Conservation (phyloP, 1,140 invertebrate species). For the Drosophila triauraria region DNA sequence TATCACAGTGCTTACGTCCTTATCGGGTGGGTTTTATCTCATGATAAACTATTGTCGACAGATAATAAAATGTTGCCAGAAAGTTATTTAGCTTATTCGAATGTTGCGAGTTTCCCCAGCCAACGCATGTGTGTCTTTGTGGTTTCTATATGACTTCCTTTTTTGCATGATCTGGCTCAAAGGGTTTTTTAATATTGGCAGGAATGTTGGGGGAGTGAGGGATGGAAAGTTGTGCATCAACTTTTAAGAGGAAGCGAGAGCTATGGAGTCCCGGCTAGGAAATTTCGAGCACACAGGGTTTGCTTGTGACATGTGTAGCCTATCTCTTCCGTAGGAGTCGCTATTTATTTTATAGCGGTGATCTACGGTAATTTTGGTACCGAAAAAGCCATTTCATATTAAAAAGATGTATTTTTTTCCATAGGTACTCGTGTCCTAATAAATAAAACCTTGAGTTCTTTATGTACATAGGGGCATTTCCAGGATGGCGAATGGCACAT, state of each 20-base stretch:
- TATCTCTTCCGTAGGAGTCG: no score
- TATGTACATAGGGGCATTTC: no score
- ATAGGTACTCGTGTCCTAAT: no score
- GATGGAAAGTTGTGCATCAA: background rate
- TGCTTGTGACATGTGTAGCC: no score
- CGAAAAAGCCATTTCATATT: no score
- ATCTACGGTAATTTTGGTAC: no score
- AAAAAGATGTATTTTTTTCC: no score
- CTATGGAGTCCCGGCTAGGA: no score
- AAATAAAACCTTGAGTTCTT: no score
- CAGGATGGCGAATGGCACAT: no score
- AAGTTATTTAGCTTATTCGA: slow-evolving; percentile 35
- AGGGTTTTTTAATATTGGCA: slow-evolving; percentile 31
- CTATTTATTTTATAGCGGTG: no score
- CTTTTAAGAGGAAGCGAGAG: background rate
- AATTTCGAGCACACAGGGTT: no score
- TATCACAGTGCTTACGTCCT: slow-evolving; percentile 73
- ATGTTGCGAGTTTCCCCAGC: slow-evolving; percentile 37
- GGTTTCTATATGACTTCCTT: slow-evolving; percentile 16
- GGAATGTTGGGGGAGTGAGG: slow-evolving; percentile 3
- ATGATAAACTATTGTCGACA: slow-evolving; percentile 76
- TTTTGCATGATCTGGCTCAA: slow-evolving; percentile 32
- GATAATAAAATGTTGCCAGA: slow-evolving; percentile 71
- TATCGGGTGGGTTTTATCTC: slow-evolving; percentile 72
- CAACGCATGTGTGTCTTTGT: slow-evolving; percentile 18